phyloP scores from a whole-genome alignment of 2,888 invertebrate genomes.

The Koerneria pararmatus region DNA sequence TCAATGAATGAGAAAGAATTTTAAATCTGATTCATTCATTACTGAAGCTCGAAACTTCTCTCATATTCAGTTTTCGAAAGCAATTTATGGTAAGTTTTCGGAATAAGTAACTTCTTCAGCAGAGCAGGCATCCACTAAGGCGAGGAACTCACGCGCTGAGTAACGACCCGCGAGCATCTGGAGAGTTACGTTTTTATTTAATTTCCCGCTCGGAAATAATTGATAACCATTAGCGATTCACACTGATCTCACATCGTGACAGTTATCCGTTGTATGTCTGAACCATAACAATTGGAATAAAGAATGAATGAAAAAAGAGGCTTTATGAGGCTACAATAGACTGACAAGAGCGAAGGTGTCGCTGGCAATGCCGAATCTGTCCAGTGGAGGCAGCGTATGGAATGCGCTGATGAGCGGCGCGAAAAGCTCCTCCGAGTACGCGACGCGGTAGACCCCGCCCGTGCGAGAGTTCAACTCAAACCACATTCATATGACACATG shows the following conservation, averaged over 20 bases:
- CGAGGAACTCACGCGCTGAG: constrained; percentile 75
- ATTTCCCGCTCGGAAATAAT: no score
- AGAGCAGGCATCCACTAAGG: constrained; percentile 76
- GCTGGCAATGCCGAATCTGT: constrained; percentile 81
- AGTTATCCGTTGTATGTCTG: no score
- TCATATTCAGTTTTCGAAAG: neutral
- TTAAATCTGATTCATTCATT: no score
- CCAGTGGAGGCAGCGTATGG: constrained; percentile 73
- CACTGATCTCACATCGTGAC: no score
- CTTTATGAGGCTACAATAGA: no score
- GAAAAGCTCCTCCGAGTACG: constrained; percentile 48
- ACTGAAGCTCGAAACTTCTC: no score
- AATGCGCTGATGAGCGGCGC: constrained; percentile 24
- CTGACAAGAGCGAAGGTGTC: constrained; percentile 83
- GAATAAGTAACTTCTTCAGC: constrained; percentile 72
- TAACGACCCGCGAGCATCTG: constrained; percentile 73
- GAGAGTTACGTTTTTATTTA: constrained; percentile 3
- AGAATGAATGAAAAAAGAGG: constrained; percentile 16
- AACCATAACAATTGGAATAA: no score
- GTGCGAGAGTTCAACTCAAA: constrained; percentile 74
- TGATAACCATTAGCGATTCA: no score
- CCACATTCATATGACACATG: no score
- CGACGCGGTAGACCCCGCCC: constrained; percentile 85
- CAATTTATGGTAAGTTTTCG: neutral
- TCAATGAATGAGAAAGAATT: no score